These are phyloP conservation scores for Turritopsis rubra DNA, from an alignment of 30 jellyfish, hydroid and myxozoan genomes.

Conservation along the genomic window DNA sequence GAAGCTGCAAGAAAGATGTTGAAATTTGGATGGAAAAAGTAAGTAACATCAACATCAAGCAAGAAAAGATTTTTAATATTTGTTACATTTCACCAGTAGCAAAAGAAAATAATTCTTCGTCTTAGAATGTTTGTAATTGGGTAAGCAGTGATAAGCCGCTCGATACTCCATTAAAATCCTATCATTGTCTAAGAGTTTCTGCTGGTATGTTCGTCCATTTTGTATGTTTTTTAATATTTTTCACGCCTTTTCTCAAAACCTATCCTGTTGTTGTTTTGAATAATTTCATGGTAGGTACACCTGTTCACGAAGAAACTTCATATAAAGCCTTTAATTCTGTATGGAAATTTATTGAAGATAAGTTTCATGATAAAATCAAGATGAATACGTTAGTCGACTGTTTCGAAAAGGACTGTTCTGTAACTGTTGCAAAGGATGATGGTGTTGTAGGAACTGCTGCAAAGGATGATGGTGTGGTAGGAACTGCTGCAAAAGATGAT, in stretches of 20 bases:
- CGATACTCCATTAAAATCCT: slow-evolving; percentile 35
- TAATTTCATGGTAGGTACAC: slow-evolving; percentile 45
- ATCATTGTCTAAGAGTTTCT: slow-evolving; percentile 45
- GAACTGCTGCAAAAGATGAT: neutral
- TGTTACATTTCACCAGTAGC: no score
- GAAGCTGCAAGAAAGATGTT: neutral
- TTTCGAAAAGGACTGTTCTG: neutral
- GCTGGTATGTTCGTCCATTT: slow-evolving; percentile 28
- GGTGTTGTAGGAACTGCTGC: neutral
- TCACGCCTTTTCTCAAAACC: neutral
- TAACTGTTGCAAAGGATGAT: neutral
- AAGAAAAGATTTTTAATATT: no score
- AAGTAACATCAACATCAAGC: no score
- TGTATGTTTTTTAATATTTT: no score
- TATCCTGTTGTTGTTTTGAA: neutral
- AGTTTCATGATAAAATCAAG: slow-evolving; percentile 24
- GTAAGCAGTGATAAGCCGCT: slow-evolving; percentile 41
- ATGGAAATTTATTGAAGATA: slow-evolving; percentile 50
- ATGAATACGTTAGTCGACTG: neutral
- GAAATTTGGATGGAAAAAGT: neutral
- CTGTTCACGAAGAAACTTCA: slow-evolving; percentile 66
- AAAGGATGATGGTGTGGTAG: neutral
- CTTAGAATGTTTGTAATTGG: slow-evolving; percentile 53
- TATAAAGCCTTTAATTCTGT: slow-evolving; percentile 80
- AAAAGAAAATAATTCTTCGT: neutral